phyloP scores from a whole-genome alignment of 2,888 invertebrate species.

The Rhimphoctona megacephalus region DNA sequence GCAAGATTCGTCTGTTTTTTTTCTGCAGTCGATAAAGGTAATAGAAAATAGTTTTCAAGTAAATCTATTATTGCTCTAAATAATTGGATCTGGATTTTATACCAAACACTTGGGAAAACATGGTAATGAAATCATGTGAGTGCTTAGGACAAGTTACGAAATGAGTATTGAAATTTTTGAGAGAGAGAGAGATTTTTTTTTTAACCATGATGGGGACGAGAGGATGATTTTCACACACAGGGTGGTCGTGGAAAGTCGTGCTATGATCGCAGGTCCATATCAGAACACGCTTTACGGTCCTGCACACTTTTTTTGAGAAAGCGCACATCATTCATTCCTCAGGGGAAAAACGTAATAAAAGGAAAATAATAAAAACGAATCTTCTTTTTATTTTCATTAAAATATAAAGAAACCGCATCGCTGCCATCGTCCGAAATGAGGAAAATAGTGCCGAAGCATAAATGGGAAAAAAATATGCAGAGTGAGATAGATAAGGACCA shows the following conservation, averaged over 20 bases:
- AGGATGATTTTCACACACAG: not conserved
- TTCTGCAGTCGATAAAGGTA: too few relatives aligned
- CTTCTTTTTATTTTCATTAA: constrained; percentile 46
- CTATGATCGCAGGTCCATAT: constrained; percentile 42
- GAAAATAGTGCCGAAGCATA: constrained; percentile 57
- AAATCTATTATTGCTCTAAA: too few relatives aligned
- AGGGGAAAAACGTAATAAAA: not conserved
- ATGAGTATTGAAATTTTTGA: not conserved
- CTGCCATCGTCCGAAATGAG: constrained; percentile 45
- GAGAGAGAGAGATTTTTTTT: not conserved
- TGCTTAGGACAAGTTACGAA: too few relatives aligned
- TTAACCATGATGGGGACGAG: not conserved
- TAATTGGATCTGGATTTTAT: too few relatives aligned
- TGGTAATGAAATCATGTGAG: too few relatives aligned
- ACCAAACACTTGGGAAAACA: too few relatives aligned
- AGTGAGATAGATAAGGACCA: constrained; percentile 11
- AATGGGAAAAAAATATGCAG: constrained; percentile 36
- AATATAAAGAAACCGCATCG: constrained; percentile 33
- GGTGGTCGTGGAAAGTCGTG: not conserved
- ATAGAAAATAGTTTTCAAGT: too few relatives aligned
- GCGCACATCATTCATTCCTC: constrained; percentile 16
- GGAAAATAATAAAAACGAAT: constrained; percentile 22
- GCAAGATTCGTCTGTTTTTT: too few relatives aligned
- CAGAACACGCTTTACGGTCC: constrained; percentile 23
- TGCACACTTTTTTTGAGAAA: not conserved